Evolutionary conservation across 2,797 vertebrate species (phyloP).

Genomic region (Chanos chanos): DNA sequence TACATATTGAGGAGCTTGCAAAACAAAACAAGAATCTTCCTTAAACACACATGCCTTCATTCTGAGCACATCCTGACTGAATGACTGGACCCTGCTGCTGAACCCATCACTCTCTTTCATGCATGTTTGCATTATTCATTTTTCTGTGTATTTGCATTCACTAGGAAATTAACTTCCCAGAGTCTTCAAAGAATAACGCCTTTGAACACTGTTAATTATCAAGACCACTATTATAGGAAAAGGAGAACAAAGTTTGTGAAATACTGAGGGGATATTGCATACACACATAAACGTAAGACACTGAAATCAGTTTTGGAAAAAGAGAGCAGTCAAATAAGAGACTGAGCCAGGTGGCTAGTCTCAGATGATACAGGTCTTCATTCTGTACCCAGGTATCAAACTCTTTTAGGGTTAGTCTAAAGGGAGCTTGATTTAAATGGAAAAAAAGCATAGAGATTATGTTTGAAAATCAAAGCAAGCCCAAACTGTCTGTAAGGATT

Average conservation of each 20-base stretch:
- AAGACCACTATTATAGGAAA: slow-evolving; percentile 30
- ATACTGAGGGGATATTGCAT: no score
- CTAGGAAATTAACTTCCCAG: slow-evolving; percentile 63
- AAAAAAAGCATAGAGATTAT: no score
- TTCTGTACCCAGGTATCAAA: no score
- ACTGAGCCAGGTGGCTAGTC: no score
- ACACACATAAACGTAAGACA: no score
- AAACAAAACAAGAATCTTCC: background rate
- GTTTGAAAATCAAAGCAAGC: no score
- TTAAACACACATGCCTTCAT: slow-evolving; percentile 26
- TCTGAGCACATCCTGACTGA: slow-evolving; percentile 26
- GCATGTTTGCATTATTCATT: slow-evolving; percentile 65
- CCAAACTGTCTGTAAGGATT: background rate
- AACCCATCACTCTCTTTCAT: slow-evolving; percentile 50
- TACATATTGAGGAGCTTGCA: background rate
- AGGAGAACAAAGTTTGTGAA: slow-evolving; percentile 59
- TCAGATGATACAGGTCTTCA: no score
- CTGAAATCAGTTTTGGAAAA: no score
- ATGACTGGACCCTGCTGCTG: slow-evolving; percentile 3
- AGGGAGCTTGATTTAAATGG: no score
- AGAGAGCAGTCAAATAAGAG: no score
- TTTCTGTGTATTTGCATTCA: slow-evolving; percentile 62
- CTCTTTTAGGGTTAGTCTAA: no score
- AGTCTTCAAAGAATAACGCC: slow-evolving; percentile 45
- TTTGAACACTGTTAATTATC: slow-evolving; percentile 56